phyloP scores from a whole-genome alignment of 2,797 vertebrate species.

The Dendrocincla fuliginosa region DNA sequence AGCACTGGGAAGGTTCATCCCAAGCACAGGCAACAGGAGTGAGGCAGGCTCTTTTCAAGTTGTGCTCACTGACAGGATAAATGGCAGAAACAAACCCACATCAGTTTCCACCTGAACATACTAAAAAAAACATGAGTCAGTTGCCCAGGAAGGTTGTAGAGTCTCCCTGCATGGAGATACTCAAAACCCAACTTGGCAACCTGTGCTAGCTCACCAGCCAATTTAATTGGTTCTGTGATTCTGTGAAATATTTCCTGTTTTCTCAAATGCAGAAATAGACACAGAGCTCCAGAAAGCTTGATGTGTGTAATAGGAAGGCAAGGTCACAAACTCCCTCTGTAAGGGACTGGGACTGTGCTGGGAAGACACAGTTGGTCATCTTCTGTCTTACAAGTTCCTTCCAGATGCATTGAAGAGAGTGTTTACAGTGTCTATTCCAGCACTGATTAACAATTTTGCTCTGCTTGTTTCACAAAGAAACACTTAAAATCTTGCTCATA shows the following conservation, averaged over 20 bases:
- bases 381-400: neutral
- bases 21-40: neutral
- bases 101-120: neutral
- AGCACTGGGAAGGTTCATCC: neutral
- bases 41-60: neutral
- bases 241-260: neutral
- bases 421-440: neutral
- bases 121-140: neutral
- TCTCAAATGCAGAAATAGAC: neutral
- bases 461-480: constrained; percentile 11
- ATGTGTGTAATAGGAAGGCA: neutral
- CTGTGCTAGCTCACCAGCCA: neutral
- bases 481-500: neutral
- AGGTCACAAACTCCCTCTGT: neutral
- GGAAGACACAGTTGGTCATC: neutral
- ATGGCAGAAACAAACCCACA: neutral
- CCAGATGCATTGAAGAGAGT: neutral
- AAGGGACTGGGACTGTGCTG: neutral
- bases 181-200: neutral
- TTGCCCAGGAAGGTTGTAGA: neutral
- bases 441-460: neutral
- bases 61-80: neutral
- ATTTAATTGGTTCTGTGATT: neutral
- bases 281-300: neutral
- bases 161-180: neutral